phyloP scores from a whole-genome alignment of 2,797 vertebrate species.

The Oophaga sylvatica region DNA sequence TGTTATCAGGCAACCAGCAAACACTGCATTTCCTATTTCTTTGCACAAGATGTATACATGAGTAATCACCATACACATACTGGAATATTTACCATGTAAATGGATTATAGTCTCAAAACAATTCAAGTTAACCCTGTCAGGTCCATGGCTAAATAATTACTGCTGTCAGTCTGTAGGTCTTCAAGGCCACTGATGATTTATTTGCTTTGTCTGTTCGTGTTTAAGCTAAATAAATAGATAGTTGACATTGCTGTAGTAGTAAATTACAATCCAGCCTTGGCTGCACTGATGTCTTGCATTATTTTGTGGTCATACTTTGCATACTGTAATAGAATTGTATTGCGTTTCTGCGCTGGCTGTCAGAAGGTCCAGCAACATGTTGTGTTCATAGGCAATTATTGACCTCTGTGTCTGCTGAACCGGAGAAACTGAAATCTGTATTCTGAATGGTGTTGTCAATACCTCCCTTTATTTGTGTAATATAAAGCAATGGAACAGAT shows the following conservation, averaged over 20 bases:
- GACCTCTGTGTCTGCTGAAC: constrained; percentile 15
- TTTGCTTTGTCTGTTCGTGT: constrained; percentile 30
- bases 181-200: constrained; percentile 34
- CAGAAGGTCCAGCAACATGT: background rate
- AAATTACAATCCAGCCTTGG: constrained; percentile 27
- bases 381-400: constrained; percentile 8
- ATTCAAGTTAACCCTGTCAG: constrained; percentile 27
- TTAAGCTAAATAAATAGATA: constrained; percentile 29
- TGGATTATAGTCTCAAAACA: constrained; percentile 5
- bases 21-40: background rate
- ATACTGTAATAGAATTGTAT: constrained; percentile 31
- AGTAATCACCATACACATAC: no score
- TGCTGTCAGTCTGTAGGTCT: background rate
- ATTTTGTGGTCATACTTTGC: constrained; percentile 30
- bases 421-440: background rate
- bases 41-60: background rate
- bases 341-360: constrained; percentile 6
- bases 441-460: constrained; percentile 16
- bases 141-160: background rate
- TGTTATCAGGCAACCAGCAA: background rate
- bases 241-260: constrained; percentile 34
- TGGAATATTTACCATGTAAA: constrained; percentile 15
- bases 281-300: constrained; percentile 8
- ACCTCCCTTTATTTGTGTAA: background rate
- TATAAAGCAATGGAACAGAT: background rate